Evolutionary conservation across 2,888 invertebrate genomes (phyloP), one percentile per base, ranked within the genome.

Genomic region (Drosophila nigricruria): DNA sequence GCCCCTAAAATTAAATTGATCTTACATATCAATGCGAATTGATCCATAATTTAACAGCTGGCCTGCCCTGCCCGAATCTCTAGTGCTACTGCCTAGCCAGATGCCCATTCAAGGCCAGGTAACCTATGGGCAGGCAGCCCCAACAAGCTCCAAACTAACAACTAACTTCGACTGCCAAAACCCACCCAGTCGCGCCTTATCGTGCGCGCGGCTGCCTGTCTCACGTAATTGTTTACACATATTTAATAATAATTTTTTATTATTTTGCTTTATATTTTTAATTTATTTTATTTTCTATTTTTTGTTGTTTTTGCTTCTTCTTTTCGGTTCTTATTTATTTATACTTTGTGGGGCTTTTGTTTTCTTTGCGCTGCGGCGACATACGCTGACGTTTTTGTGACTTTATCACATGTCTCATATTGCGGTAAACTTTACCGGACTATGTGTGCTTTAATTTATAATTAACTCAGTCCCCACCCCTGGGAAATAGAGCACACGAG

Each of bases 401-500:
- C 87, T 90, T 90, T 89, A 90, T 87, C 87, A 86, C 87, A 86
- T 88, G 90, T 72, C 84, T 87, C 81, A 84, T 73, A 84, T 84
- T 87, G 87, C 87, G 89, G 87, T 73, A 81, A 89, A 89, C 76
- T 80, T 59, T 49, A 53, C 68, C 66, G 30, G 56, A 59, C 49
- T 59, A 42, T 61, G 68, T 70, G 68, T 81, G 70, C 45, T 81
- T 73, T 67, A 78, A 71, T 62, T 80, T 77, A 63, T 56, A 75
- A 56, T 36, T 27, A 57, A 65, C 10, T 23, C 54, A 0, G 3
- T 30, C 43, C 42, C 8, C 36, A 12, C 18, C 34, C 34, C 25
- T n/a, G 14, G 25, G 14, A 23, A 27, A 36, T 32, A 16, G 18
- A 30, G 18, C 45, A 30, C 59, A 25, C 36, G 18, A 36, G 14